These are phyloP conservation scores for Callopanchax toddi DNA, from an alignment of 2,113 vertebrate species.

Conservation along the genomic window DNA sequence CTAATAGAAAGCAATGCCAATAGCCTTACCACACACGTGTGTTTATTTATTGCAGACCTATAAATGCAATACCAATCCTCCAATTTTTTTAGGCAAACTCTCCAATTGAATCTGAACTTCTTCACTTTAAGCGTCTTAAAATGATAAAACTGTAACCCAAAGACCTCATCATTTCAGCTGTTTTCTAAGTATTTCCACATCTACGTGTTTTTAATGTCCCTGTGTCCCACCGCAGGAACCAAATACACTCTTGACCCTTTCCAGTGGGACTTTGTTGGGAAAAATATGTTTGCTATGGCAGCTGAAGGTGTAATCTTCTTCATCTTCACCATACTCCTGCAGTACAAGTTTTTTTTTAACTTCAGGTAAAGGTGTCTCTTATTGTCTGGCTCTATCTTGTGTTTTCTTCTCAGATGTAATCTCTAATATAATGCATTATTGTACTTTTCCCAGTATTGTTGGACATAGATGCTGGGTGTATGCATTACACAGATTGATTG, in stretches of 20 bases:
- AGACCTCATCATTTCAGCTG: no score
- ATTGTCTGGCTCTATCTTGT: background rate
- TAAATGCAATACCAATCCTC: no score
- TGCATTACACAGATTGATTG: no score
- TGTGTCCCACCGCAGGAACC: conserved; percentile 60
- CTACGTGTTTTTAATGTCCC: background rate
- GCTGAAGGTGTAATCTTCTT: conserved; percentile 80
- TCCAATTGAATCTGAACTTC: no score
- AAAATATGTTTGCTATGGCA: conserved; percentile 84
- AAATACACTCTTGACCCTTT: conserved; percentile 75
- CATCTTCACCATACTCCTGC: conserved; percentile 81
- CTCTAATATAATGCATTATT: no score
- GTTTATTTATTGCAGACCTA: no score
- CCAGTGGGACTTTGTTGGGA: conserved; percentile 83
- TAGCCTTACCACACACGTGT: no score
- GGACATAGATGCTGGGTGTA: background rate
- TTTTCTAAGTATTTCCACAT: background rate
- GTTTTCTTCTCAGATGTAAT: background rate
- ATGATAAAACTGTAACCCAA: no score
- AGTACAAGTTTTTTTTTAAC: conserved; percentile 82
- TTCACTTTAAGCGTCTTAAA: no score
- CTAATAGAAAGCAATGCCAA: no score
- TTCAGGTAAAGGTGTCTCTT: conserved; percentile 56
- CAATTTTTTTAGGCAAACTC: no score
- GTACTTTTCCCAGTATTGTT: background rate